Base-by-base conservation (phyloP, 2,113 vertebrate species). In the Numida meleagris region DNA sequence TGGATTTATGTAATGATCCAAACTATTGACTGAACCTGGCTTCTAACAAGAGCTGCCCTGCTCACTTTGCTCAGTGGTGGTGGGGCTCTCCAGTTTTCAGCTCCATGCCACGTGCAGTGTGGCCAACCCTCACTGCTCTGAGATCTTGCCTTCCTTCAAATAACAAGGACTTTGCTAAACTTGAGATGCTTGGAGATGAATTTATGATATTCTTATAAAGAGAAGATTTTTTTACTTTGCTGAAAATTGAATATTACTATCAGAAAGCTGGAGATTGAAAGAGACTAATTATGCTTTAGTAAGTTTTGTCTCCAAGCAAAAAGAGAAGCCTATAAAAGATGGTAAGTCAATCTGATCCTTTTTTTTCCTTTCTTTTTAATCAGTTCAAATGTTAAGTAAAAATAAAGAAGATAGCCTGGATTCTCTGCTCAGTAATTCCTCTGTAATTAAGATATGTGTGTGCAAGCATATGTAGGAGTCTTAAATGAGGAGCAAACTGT, bases 1-100 rank as follows among this genome's bases (percentile, higher is more conserved):
- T 0, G 2, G 24, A 33, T 7, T 3, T 80, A 14, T 10, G 5
- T n/a, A 16, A 38, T 65, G 23, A 17, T 36, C 14, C 63, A 53
- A 31, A 6, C 17, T 71, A 14, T 13, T 53, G 23, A 31, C 6
- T 53, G 61, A 38, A 34, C 13, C 4, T 46, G 62, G 20, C 20
- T 76, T 33, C 27, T 80, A 0, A 5, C 4, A 21, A 31, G 14
- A 24, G 21, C 20, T 73, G 34, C 31, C 4, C 45, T 42, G 20
- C 65, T 77, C n/a, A 1, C 29, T 46, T 40, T 20, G 33, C n/a
- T 48, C 9, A 20, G 38, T 15, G 72, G 12, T 3, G 31, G 29
- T 46, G n/a, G 17, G 31, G n/a, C 38, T 42, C 29, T 36, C 5
- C 0, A 0, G 0, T 50, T 19, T 15, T n/a, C 2, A 1, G 48